phyloP scores from a whole-genome alignment of 2,113 vertebrate genomes.

The Chaetops frenatus region DNA sequence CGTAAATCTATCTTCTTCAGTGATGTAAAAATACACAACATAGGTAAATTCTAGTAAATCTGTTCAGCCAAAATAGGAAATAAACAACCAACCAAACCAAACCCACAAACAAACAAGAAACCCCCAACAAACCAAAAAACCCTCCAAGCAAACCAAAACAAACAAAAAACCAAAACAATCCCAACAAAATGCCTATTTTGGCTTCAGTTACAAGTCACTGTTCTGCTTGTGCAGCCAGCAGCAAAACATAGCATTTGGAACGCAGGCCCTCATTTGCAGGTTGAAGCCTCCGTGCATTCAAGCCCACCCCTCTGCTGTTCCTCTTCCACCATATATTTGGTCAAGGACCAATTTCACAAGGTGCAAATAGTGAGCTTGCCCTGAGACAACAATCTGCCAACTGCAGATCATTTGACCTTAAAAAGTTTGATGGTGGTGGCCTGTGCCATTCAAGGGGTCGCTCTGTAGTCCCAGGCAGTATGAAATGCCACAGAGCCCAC shows the following conservation, averaged over 20 bases:
- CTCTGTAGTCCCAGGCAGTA: neutral
- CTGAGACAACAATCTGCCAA: neutral
- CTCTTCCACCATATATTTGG: neutral
- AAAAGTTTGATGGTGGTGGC: fast-evolving
- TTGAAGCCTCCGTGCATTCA: fast-evolving
- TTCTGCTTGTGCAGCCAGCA: neutral
- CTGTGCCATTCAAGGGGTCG: fast-evolving
- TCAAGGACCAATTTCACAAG: neutral
- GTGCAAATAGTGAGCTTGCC: neutral
- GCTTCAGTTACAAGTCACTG: neutral
- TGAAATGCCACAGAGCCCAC: neutral
- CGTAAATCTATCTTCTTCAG: neutral
- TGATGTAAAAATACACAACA: neutral
- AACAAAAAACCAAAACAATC: neutral
- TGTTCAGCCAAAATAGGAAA: neutral
- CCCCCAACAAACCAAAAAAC: neutral
- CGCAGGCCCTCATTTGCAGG: neutral
- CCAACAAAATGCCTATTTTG: neutral
- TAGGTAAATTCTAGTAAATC: neutral
- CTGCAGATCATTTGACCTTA: neutral
- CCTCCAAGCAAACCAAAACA: neutral
- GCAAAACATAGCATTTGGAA: neutral
- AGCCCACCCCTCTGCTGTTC: neutral
- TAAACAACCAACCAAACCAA: neutral
- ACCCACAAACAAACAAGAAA: neutral